Evolutionary conservation across 2,888 invertebrate genomes (phyloP), one percentile per base, ranked within the genome.

Genomic region (Acleris literana): DNA sequence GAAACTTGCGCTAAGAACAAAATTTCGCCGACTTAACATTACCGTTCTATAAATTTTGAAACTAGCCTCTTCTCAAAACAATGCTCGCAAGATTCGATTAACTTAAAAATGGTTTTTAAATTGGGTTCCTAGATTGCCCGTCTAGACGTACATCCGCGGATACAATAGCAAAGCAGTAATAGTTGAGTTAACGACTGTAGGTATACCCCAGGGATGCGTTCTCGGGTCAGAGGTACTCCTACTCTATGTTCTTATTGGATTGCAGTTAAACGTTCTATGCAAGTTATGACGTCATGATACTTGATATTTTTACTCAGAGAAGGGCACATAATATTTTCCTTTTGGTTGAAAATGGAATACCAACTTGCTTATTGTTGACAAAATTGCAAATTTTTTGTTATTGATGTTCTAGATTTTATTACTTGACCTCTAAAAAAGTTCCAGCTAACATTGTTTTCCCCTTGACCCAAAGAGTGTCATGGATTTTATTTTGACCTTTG

Each of bases 91-190:
- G 29, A 60, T 64, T 60, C 55, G 54, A 54, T 60, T 60, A 49
- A 44, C 53, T 59, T 44, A 22, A 33, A 22, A 64, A 59, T 56
- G 51, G 56, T 64, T 59, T 62, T 64, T 20, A 18, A 18, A 20
- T 20, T 20, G 46, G n/a, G 13, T 9, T 29, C 22, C 22, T 62
- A 54, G 44, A 53, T n/a, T 22, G 64, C 25, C 7, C 22, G 64
- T 65, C 60, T 65, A 65, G 64, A 65, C 64, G 16, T 55, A n/a
- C 20, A 54, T 29, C 49, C 22, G 46, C n/a, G 16, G 57, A 53
- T 22, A 29, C 43, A 25, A 55, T 51, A 54, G 49, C 33, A 52
- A 18, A 49, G 55, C 48, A 60, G 54, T 63, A 63, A 63, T 46
- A 46, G 57, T 57, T 46, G 43, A 55, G 54, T 60, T 65, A 58